A percentile compares a stretch with the other conserved stretches of the same genome.
Evolutionary conservation across 2,888 invertebrate species (phyloP).

Genomic region (Andricus quercusramuli): DNA sequence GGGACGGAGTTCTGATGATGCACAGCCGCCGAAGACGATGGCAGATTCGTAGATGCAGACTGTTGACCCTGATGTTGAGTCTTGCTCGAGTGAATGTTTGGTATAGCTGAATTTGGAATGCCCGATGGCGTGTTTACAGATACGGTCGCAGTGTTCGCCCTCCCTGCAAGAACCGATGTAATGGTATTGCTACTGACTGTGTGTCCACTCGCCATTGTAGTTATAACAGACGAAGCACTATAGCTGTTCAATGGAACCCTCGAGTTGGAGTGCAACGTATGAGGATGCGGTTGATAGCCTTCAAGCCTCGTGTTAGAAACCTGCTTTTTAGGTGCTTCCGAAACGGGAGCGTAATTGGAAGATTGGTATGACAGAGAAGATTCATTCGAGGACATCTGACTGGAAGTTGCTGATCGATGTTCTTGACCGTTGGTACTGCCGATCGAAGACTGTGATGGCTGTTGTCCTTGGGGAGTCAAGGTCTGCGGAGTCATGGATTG

Average conservation of each 20-base stretch:
- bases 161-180: constrained; percentile 88
- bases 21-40: constrained; percentile 53
- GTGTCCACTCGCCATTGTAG: constrained; percentile 86
- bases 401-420: constrained; percentile 55
- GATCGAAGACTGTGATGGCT: constrained; percentile 65
- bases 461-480: constrained; percentile 53
- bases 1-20: constrained; percentile 59
- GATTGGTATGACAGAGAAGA: constrained; percentile 46
- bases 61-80: constrained; percentile 78
- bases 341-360: constrained; percentile 54
- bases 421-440: constrained; percentile 66
- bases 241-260: constrained; percentile 65
- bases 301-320: constrained; percentile 77
- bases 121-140: constrained; percentile 84
- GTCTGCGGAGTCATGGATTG: constrained; percentile 64
- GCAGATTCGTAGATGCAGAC: constrained; percentile 79
- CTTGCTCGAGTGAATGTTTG: constrained; percentile 74
- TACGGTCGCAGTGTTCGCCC: constrained; percentile 88
- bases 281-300: constrained; percentile 75
- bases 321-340: constrained; percentile 67
- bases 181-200: constrained; percentile 90
- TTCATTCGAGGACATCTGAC: constrained; percentile 52
- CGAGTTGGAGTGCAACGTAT: constrained; percentile 66
- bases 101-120: constrained; percentile 75
- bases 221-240: constrained; percentile 78